Conservation (phyloP, 2,888 invertebrate species). For the Alentia gelatinosa region DNA sequence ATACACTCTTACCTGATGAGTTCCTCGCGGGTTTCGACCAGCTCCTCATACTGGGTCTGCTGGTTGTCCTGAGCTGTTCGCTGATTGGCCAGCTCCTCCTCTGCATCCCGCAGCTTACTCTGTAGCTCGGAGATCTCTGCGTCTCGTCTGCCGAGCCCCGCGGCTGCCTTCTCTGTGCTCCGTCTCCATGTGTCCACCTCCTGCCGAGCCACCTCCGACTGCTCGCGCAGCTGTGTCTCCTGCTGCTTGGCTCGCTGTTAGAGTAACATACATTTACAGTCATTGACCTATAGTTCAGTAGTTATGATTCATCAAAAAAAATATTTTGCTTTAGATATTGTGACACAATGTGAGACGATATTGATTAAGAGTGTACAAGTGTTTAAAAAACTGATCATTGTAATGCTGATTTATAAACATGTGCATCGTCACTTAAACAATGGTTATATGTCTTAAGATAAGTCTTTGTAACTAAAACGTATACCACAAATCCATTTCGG, state of each 20-base stretch:
- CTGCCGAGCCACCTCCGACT: constrained; percentile 68
- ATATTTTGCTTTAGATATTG: no score
- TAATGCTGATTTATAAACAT: no score
- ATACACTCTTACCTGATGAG: constrained; percentile 45
- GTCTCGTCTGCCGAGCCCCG: constrained; percentile 73
- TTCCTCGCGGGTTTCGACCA: constrained; percentile 56
- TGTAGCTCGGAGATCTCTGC: constrained; percentile 71
- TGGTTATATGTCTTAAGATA: no score
- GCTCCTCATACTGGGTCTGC: constrained; percentile 58
- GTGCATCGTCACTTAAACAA: no score
- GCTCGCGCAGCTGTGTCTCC: constrained; percentile 63
- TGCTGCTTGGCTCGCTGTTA: constrained; percentile 60
- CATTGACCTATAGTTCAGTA: no score
- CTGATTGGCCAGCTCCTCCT: constrained; percentile 68
- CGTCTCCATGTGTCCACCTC: constrained; percentile 74
- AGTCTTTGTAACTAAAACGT: no score
- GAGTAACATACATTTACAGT: no score
- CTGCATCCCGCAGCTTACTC: constrained; percentile 66
- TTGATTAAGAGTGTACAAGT: no score
- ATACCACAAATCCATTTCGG: no score
- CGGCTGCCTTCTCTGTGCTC: constrained; percentile 74
- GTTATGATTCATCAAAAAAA: no score
- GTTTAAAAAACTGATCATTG: no score
- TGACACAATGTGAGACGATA: no score
- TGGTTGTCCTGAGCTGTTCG: constrained; percentile 67